phyloP scores from a whole-genome alignment of 2,113 vertebrate species.

The Orthonyx spaldingii region DNA sequence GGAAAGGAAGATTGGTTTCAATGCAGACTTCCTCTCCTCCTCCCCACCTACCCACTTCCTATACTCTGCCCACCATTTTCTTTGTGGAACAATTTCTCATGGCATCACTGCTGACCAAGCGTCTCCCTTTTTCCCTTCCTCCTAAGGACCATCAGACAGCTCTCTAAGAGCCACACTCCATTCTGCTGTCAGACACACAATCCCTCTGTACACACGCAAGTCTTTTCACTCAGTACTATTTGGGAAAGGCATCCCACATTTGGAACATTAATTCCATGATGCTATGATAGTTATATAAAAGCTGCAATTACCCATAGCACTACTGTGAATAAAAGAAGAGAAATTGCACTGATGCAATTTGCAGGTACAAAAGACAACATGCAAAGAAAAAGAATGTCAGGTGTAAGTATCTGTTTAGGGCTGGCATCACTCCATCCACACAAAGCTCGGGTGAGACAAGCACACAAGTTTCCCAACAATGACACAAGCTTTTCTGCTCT shows the following conservation, averaged over 20 bases:
- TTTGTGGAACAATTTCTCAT: neutral
- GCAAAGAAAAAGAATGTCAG: neutral
- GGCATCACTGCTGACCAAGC: neutral
- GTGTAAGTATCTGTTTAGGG: neutral
- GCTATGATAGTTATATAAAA: neutral
- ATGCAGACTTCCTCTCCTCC: neutral
- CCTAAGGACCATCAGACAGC: neutral
- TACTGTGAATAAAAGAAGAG: neutral
- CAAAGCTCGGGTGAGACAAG: neutral
- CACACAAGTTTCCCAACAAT: neutral
- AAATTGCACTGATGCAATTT: neutral
- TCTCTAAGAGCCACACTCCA: neutral
- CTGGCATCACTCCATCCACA: neutral
- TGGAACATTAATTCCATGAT: neutral
- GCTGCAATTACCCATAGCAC: neutral
- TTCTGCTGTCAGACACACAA: rapidly evolving
- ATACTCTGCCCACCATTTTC: neutral
- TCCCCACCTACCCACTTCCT: neutral
- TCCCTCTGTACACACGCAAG: neutral
- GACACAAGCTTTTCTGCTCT: neutral
- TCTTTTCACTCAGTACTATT: neutral
- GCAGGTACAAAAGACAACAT: neutral
- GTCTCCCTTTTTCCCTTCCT: neutral
- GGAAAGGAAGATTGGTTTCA: neutral
- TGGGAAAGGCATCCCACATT: neutral